phyloP scores from a whole-genome alignment of 2,797 vertebrate species.

The Odontamblyopus lacepedii region DNA sequence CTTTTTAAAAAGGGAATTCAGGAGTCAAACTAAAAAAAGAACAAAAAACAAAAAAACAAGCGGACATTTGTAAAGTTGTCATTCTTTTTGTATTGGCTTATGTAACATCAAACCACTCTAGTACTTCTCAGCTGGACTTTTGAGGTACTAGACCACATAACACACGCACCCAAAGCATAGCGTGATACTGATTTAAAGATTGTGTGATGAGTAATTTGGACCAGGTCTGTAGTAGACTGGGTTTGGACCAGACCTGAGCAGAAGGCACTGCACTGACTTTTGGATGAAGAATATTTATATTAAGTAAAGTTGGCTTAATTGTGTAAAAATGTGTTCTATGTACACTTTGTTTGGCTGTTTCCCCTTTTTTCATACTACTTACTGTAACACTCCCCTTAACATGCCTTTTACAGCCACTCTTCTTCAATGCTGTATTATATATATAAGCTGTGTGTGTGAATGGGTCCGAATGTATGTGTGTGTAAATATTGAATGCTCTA shows the following conservation, averaged over 20 bases:
- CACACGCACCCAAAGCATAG: conserved; percentile 37
- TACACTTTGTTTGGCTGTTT: conserved; percentile 68
- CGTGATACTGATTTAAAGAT: conserved; percentile 62
- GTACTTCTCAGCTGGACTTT: conserved; percentile 90
- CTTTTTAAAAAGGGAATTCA: conserved; percentile 68
- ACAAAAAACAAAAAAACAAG: conserved; percentile 21
- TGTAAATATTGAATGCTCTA: conserved; percentile 53
- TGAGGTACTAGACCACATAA: conserved; percentile 79
- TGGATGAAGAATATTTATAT: conserved; percentile 86
- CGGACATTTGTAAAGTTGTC: conserved; percentile 73
- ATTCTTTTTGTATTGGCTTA: conserved; percentile 76
- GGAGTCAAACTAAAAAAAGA: conserved; percentile 36
- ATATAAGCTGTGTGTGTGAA: conserved; percentile 47
- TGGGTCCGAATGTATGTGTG: conserved; percentile 22
- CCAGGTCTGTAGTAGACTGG: conserved; percentile 69
- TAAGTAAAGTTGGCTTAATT: conserved; percentile 75
- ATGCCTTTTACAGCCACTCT: conserved; percentile 61
- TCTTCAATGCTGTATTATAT: conserved; percentile 72
- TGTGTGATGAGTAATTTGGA: conserved; percentile 58
- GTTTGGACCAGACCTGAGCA: conserved; percentile 58
- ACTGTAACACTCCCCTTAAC: conserved; percentile 54
- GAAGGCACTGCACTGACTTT: conserved; percentile 83
- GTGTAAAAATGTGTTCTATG: conserved; percentile 71
- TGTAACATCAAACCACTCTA: conserved; percentile 66
- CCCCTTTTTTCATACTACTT: conserved; percentile 49